phyloP scores from a whole-genome alignment of 2,797 vertebrate species.

The Nyctalus aviator region DNA sequence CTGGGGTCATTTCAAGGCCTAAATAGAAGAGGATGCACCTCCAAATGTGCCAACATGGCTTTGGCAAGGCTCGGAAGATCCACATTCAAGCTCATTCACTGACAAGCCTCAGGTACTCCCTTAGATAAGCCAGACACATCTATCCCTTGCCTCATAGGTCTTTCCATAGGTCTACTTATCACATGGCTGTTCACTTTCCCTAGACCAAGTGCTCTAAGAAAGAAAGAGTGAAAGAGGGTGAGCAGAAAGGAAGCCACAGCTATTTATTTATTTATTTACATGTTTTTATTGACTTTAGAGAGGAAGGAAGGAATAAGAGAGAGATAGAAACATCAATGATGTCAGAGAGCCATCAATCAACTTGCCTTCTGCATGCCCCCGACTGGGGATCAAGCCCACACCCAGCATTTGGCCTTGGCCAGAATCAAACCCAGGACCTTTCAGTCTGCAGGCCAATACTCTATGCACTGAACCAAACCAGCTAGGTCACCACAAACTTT shows the following conservation, averaged over 20 bases:
- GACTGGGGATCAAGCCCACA: too few relatives aligned
- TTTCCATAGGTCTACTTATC: background rate
- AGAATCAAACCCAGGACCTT: too few relatives aligned
- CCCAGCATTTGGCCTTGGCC: too few relatives aligned
- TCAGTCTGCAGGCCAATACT: too few relatives aligned
- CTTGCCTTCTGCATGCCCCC: too few relatives aligned
- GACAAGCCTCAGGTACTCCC: background rate
- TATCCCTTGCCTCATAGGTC: background rate
- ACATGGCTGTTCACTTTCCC: background rate
- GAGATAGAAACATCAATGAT: too few relatives aligned
- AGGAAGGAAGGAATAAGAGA: too few relatives aligned
- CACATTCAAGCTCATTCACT: background rate
- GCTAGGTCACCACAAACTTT: background rate
- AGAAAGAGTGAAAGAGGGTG: background rate
- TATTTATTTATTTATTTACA: too few relatives aligned
- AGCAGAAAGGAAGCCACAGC: background rate
- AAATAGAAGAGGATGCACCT: background rate
- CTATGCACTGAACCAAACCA: too few relatives aligned
- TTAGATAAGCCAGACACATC: background rate
- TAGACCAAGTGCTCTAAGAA: background rate
- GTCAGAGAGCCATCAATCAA: too few relatives aligned
- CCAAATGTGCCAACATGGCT: background rate
- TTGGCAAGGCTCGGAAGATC: background rate
- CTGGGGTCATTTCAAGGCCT: background rate
- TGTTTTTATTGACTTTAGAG: too few relatives aligned